Evolutionary conservation across 2,113 vertebrate genomes (phyloP).

Genomic region (Erpornis zantholeuca): DNA sequence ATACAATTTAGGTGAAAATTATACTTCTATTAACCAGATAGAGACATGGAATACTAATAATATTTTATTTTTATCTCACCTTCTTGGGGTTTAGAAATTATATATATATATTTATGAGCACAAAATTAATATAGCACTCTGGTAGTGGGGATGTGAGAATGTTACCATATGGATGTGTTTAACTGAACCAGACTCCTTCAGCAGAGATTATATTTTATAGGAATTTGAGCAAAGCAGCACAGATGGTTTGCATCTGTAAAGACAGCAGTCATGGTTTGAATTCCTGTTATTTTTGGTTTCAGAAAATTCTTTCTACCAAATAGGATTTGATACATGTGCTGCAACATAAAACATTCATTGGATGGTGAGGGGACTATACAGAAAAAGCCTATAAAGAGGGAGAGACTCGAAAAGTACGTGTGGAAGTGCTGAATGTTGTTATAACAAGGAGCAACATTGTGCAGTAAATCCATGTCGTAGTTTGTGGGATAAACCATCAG

Average conservation of each 20-base stretch:
- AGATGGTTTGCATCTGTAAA: slow-evolving; percentile 42
- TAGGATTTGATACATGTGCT: background rate
- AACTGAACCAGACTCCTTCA: slow-evolving; percentile 2
- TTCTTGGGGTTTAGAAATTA: background rate
- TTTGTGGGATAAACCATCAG: background rate
- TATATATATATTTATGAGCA: background rate
- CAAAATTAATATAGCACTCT: background rate
- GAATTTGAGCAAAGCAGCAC: background rate
- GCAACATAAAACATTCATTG: background rate
- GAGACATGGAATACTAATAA: background rate
- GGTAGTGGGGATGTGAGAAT: background rate
- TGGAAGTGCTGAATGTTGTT: background rate
- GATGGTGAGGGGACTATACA: background rate
- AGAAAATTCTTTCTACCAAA: slow-evolving; percentile 10
- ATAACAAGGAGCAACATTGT: background rate
- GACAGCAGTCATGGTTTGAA: slow-evolving; percentile 23
- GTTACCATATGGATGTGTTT: slow-evolving; percentile 32
- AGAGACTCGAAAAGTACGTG: background rate
- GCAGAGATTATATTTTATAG: background rate
- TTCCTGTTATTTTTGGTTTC: background rate
- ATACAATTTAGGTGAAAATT: background rate
- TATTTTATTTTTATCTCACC: background rate
- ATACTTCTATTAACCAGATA: background rate
- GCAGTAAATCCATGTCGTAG: background rate
- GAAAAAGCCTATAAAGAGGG: background rate